Percentiles rank a stretch among this genome's conserved stretches.
Conservation (phyloP, 2,797 vertebrate genomes). For the Cyclopterus lumpus region DNA sequence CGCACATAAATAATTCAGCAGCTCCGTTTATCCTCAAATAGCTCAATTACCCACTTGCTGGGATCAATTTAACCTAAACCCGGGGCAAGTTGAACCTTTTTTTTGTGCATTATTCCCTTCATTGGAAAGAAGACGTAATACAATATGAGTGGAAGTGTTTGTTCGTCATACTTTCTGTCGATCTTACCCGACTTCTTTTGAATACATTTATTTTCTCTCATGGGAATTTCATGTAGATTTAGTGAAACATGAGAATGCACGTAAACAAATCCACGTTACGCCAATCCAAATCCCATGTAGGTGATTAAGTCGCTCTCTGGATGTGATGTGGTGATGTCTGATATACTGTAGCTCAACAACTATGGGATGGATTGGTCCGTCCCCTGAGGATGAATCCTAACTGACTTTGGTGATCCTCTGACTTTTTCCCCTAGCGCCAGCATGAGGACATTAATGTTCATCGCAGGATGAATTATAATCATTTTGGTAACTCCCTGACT, state of each 20-base stretch:
- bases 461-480: background rate
- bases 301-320: background rate
- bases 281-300: background rate
- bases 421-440: background rate
- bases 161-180: background rate
- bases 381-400: background rate
- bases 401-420: background rate
- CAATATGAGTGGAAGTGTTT: background rate
- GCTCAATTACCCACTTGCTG: conserved; percentile 46
- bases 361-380: background rate
- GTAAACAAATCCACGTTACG: background rate
- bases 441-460: background rate
- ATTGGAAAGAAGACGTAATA: background rate
- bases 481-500: background rate
- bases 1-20: conserved; percentile 55
- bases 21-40: conserved; percentile 53
- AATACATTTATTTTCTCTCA: background rate
- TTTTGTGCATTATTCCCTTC: background rate
- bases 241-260: background rate
- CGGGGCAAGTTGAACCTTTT: conserved; percentile 5
- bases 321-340: background rate
- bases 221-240: background rate
- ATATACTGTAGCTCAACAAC: background rate
- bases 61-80: conserved; percentile 52
- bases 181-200: background rate